Evolutionary conservation across 2,113 vertebrate species (phyloP), one percentile per base, ranked within the genome.

Genomic region (Apodemus speciosus): DNA sequence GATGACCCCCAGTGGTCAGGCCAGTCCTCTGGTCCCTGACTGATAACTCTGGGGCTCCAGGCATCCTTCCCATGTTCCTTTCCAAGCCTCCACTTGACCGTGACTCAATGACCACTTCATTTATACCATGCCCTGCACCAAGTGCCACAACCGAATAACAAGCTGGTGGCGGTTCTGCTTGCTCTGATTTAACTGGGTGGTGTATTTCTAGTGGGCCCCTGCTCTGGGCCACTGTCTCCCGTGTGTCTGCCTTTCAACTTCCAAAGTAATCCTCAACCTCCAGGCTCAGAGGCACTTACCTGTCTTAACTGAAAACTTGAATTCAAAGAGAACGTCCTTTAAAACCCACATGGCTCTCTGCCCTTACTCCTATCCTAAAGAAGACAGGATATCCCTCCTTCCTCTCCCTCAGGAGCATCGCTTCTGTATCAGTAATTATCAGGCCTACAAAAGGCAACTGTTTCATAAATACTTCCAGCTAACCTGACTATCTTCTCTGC

Each of bases 401-500:
- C n/a, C 88, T 73, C 11, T 46, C 60, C n/a, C 60, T 80, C 21
- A 14, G 27, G 71, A 87, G 20, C 85, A 85, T 58, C 68, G 53
- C 40, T 46, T 91, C 38, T 60, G 35, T 76, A 69, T 53, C 32
- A 64, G 56, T 62, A 68, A 49, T 38, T 14, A 62, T 23, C 77
- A 85, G 60, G 51, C 76, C 77, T 40, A 69, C 10, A 35, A 21
- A 86, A 60, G 38, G 62, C 43, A 92, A 86, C 64, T 18, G 64
- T 21, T 21, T 1, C 73, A 38, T 43, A 60, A 62, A 62, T 30
- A 40, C 27, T 8, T 83, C 25, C 30, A 18, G 30, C 16, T 49
- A 72, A 72, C 23, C 79, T 30, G 73, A 38, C 18, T 40, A 62
- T 64, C 51, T 64, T 93, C 62, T 75, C 93, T 93, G 80, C n/a